Evolutionary conservation across 2,797 vertebrate species (phyloP).

Genomic region (Oreochromis mossambicus): DNA sequence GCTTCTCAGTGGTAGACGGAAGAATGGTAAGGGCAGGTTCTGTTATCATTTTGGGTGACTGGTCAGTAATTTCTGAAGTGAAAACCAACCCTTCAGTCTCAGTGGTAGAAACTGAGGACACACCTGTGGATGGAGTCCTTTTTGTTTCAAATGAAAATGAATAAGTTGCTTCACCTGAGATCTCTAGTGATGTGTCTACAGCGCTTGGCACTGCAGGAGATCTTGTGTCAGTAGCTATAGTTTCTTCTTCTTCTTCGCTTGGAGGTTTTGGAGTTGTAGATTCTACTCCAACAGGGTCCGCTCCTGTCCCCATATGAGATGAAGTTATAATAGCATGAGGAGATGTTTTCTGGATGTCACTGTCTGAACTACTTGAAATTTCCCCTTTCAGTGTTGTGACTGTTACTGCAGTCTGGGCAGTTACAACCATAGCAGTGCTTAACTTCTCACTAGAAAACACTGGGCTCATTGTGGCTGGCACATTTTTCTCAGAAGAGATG

Average conservation of each 20-base stretch:
- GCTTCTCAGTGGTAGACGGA: neutral
- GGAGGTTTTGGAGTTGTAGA: neutral
- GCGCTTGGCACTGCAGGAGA: neutral
- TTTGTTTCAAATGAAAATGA: neutral
- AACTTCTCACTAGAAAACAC: neutral
- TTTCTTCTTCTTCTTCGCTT: neutral
- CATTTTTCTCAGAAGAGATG: constrained; percentile 17
- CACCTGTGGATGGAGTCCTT: neutral
- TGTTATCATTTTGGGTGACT: neutral
- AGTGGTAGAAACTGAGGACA: constrained; percentile 15
- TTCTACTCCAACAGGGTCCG: neutral
- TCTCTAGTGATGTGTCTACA: neutral
- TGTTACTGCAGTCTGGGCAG: neutral
- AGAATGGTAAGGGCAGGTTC: neutral
- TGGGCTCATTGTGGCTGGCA: constrained; percentile 16
- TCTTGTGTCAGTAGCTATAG: neutral
- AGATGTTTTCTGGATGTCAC: neutral
- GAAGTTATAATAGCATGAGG: neutral
- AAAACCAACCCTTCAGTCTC: neutral
- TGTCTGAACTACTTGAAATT: neutral
- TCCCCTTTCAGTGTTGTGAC: constrained; percentile 4
- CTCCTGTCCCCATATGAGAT: neutral
- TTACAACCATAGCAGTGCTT: neutral
- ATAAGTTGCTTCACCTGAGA: neutral
- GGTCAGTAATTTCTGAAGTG: neutral